Base-by-base conservation (phyloP, 2,888 invertebrate genomes). In the Villa cingulata region DNA sequence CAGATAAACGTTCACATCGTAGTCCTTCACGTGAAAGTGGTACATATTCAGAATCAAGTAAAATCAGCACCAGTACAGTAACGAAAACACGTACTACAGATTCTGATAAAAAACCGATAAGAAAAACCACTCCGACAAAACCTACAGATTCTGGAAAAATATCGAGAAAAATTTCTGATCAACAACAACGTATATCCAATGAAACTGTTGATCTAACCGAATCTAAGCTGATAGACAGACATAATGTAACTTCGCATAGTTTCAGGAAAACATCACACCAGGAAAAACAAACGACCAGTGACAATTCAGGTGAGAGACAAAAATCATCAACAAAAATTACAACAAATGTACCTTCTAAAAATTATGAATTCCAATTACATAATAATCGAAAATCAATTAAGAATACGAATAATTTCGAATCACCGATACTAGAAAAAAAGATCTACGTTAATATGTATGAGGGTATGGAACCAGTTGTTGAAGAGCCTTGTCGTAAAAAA, bases 1-100 rank as follows among this genome's bases (percentile, higher is more conserved):
- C 74, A 19, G 73, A 73, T 43, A 73, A 73, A 53, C 60, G 49
- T 51, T 56, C 41, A 12, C 39, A 41, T 34, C 62, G 65, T 15
- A 70, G 68, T 51, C 67, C 68, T 34, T 65, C 68, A 2, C 64
- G 65, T 42, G 68, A 70, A 7, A 69, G 67, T 41, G 53, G 60
- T 41, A 62, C 62, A 0, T 59, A 61, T 2, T 66, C 68, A 5
- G 68, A 68, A 50, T 58, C 64, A 2, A 68, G 66, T 45, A 62
- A 65, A 50, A 57, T 66, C n/a, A 67, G 67, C 51, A 59, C 64
- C 3, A 61, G 57, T 32, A 67, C 68, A 4, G 61, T 67, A 39
- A 66, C 66, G 2, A 55, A 51, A 32, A 42, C 52, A 32, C 29
- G 29, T 32, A 14, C 12, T 12, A 19, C n/a, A 9, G 34, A 44